These are phyloP conservation scores for Notamacropus eugenii DNA, from an alignment of 2,797 vertebrate species.

Conservation along the genomic window DNA sequence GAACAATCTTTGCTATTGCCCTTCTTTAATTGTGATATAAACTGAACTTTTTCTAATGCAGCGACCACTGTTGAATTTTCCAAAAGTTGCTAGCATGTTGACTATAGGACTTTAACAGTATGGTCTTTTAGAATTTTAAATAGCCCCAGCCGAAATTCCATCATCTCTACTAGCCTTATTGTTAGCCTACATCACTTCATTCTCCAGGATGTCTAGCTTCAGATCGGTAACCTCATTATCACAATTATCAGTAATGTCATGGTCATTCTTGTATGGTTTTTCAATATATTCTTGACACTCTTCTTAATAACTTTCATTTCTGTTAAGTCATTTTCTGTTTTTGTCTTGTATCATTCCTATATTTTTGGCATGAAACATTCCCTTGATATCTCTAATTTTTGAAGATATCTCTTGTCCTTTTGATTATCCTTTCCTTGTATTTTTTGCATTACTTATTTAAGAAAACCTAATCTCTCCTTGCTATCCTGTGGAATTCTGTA, in stretches of 20 bases:
- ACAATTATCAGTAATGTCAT: not conserved
- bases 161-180: not conserved
- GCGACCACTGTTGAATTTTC: not conserved
- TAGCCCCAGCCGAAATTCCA: not conserved
- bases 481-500: no score
- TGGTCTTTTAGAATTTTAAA: not conserved
- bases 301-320: not conserved
- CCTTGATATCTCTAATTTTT: no score
- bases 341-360: not conserved
- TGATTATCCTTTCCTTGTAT: no score
- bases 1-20: not conserved
- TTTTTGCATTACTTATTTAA: no score
- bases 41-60: not conserved
- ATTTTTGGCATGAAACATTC: no score
- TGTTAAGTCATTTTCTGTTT: not conserved
- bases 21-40: not conserved
- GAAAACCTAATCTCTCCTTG: no score
- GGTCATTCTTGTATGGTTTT: not conserved
- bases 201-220: not conserved
- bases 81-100: not conserved
- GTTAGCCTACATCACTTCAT: not conserved
- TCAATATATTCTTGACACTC: not conserved
- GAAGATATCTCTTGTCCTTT: no score
- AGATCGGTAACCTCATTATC: not conserved
- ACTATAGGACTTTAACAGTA: not conserved